Evolutionary conservation across 2,113 vertebrate genomes (phyloP), one percentile per base, ranked within the genome.

Genomic region (Percopsis transmontana): DNA sequence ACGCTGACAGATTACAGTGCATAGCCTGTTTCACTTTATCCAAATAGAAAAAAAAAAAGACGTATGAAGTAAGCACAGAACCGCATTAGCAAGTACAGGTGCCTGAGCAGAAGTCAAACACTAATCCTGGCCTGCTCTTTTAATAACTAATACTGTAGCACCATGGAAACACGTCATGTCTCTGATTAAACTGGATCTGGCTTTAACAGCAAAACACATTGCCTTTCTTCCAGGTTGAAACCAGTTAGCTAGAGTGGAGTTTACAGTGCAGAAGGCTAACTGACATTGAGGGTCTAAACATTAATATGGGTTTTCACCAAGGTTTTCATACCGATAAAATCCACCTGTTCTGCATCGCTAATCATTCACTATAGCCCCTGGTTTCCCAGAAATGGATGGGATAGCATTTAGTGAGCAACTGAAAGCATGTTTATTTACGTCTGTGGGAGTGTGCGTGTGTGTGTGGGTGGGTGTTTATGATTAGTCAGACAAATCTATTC

Each of bases 21-120:
- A 60, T 6, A 19, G n/a, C 55, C 62, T 52, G 65, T 75, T 59
- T 77, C 45, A 62, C n/a, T 68, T 67, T 77, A 27, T 62, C 45
- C 66, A 69, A 61, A 45, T 60, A 84, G 70, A 68, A 11, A 56
- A 44, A 64, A 51, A 58, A 57, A 56, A 62, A 45, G 14, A 51
- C 66, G 57, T 12, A n/a, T 40, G 48, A 85, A 52, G 58, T 15
- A 39, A 45, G 10, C 16, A 62, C 33, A 45, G 33, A 41, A 40
- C 14, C 15, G 18, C 23, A 41, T 60, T 66, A 51, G 24, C 39
- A 44, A 56, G 19, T 39, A 52, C 18, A 19, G 13, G 59, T 16
- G 21, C 3, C 23, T n/a, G 27, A 59, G 44, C 68, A 61, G 56
- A 62, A 13, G 62, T 67, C 39, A 59, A 57, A 73, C 11, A 14